These are phyloP conservation scores for Thymallus thymallus DNA, from an alignment of 2,113 vertebrate genomes.

Conservation along the genomic window DNA sequence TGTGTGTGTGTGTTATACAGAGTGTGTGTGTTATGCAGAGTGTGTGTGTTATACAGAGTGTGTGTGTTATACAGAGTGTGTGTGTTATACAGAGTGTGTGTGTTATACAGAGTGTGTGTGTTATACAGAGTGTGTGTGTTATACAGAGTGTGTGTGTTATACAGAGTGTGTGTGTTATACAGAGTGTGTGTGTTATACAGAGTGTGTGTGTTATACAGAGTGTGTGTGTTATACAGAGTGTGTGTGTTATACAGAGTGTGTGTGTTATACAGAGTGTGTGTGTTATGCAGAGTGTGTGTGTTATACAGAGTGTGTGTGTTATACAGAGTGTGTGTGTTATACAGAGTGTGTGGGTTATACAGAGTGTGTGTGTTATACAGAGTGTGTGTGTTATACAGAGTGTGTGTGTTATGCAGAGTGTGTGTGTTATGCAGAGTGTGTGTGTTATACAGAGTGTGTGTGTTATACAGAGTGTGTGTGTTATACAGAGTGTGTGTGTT, in stretches of 20 bases:
- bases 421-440: neutral
- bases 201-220: neutral
- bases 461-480: neutral
- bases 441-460: neutral
- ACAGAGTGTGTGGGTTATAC: neutral
- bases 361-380: too few species aligned
- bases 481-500: neutral
- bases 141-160: too few species aligned
- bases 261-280: neutral
- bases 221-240: neutral
- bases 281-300: neutral
- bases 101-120: neutral
- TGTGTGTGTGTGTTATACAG: neutral
- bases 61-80: neutral
- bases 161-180: neutral
- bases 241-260: neutral
- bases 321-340: neutral
- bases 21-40: neutral
- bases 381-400: neutral
- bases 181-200: neutral
- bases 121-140: neutral
- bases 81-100: neutral
- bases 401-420: neutral
- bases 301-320: neutral
- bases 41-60: neutral